Evolutionary conservation across 1,140 invertebrate genomes (phyloP).

Genomic region (Harpegnathos saltator): DNA sequence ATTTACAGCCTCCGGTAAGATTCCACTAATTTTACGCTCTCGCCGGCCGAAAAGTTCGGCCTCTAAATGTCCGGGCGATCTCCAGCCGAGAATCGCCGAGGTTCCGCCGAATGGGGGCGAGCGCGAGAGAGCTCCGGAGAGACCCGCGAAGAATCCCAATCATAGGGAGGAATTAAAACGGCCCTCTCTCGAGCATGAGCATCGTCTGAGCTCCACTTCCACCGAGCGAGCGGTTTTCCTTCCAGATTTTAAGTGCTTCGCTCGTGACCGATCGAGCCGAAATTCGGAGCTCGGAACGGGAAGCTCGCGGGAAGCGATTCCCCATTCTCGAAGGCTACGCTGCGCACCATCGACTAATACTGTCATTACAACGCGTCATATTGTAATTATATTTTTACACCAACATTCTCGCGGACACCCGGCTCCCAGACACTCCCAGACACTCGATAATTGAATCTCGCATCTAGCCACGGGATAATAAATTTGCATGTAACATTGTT

Average conservation of each 20-base stretch:
- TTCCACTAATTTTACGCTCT: slow-evolving; percentile 67
- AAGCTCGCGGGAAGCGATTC: slow-evolving; percentile 4
- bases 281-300: too few relatives aligned
- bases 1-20: slow-evolving; percentile 70
- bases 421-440: too few relatives aligned
- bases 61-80: slow-evolving; percentile 33
- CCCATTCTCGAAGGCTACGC: too few relatives aligned
- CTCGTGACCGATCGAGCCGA: not conserved
- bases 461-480: too few relatives aligned
- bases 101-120: slow-evolving; percentile 30
- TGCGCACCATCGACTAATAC: too few relatives aligned
- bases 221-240: slow-evolving; percentile 27
- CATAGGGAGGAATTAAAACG: slow-evolving; percentile 46
- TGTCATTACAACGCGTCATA: too few relatives aligned
- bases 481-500: too few relatives aligned
- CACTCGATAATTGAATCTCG: too few relatives aligned
- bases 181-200: slow-evolving; percentile 33
- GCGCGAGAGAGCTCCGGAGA: slow-evolving; percentile 42
- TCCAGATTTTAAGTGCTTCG: slow-evolving; percentile 19
- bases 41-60: slow-evolving; percentile 62
- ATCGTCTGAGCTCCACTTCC: slow-evolving; percentile 23
- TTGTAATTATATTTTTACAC: too few relatives aligned
- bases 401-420: too few relatives aligned
- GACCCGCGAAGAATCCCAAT: slow-evolving; percentile 59
- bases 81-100: slow-evolving; percentile 31